Evolutionary conservation across 2,113 vertebrate species (phyloP), one percentile per base, ranked within the genome.

Genomic region (Zosterops hypoxanthus): DNA sequence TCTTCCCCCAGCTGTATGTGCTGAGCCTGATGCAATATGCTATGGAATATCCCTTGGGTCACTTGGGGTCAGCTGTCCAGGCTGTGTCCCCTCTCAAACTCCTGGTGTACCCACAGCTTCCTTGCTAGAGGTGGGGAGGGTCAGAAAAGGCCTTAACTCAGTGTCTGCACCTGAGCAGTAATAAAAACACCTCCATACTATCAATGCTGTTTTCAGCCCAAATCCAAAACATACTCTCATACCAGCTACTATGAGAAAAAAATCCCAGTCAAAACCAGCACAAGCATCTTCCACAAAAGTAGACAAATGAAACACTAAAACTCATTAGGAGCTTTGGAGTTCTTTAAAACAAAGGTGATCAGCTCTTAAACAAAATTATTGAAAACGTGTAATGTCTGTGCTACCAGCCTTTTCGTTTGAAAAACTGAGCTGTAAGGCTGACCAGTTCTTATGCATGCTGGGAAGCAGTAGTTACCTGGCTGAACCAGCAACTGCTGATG

Each of bases 51-150:
- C 5, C 26, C 34, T 8, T 10, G 47, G 55, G 31, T 61, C 60
- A n/a, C 3, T 1, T 53, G 52, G 25, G 41, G 25, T 42, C 60
- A n/a, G 22, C 47, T 61, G 39, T 19, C 4, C 34, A 5, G 11
- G 31, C 47, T 75, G 61, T 22, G 41, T 14, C 13, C 22, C 53
- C 23, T 36, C 14, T 3, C 47, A 68, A 61, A 5, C 47, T 75
- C 28, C 22, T 31, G 29, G 16, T 12, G 31, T 23, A 9, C 13
- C 20, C 1, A 0, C n/a, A 34, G 25, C 12, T 21, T 49, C 41
- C 61, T 56, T 0, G 0, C 26, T 50, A 12, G 8, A 18, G 19
- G 22, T 49, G n/a, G 14, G 5, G 5, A 61, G 55, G 6, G 31
- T 20, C 61, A 61, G 33, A 56, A 66, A 44, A 50, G 8, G 13